Base-by-base conservation (phyloP, 2,888 invertebrate genomes). In the Prionchulus punctatus region DNA sequence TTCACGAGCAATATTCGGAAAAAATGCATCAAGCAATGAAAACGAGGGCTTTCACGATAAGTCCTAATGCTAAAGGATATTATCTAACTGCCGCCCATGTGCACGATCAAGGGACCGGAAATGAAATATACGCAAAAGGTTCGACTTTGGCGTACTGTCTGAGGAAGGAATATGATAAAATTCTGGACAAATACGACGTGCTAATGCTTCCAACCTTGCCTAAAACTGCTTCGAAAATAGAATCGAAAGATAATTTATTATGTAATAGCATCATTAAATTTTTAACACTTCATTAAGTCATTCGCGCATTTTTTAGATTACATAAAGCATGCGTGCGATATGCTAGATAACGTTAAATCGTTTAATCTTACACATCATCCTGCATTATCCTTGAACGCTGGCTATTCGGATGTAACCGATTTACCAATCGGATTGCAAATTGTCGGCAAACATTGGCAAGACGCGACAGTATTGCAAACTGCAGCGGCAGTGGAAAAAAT, bases 351-450 rank as follows among this genome's bases (percentile, higher is more conserved):
- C 58, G 67, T 66, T 2, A 58, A 61, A 1, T 62, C 65, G 1
- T 67, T 67, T 54, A 63, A 70, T 59, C 50, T 45, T 28, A 69
- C 67, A 1, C 67, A 67, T 2, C 65, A 59, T 55, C 69, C 69
- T 1, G 66, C 67, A n/a, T 53, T 70, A 4, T 59, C 63, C 12
- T 61, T 69, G 26, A 69, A 67, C 54, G 66, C 66, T 1, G 70
- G 70, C 4, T 61, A 58, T 28, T 53, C 58, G 0, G 62, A 7
- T 60, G 4, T 21, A 18, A 27, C 49, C 1, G 65, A 62, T 21
- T 62, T 68, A 49, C 70, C 70, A n/a, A 61, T 70, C 23, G 69
- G 70, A 1, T 58, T 70, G 63, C 64, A 64, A 67, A 64, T 70
- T 28, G 60, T 68, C 2, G 70, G 70, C 1, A 60, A 62, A 45